Evolutionary conservation across 1,140 invertebrate species (phyloP), one percentile per base, ranked within the genome.

Genomic region (Trinorchestia longiramus): DNA sequence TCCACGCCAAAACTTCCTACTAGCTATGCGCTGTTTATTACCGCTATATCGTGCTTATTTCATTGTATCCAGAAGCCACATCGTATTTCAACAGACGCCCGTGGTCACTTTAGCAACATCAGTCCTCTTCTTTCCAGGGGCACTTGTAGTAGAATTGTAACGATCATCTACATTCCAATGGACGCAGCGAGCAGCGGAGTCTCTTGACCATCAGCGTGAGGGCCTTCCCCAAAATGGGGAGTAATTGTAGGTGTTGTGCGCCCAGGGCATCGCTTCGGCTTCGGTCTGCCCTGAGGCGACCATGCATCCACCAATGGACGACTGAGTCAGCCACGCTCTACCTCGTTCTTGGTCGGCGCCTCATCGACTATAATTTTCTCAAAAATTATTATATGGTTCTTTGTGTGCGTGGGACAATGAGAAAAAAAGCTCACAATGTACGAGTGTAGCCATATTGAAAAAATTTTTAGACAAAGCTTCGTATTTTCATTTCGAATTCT

Each of bases 321-420:
- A 43, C 90, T 42, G 8, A 4, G 4, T 4, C 43, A 4, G 40
- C 8, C 92, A 43, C 43, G 92, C 43, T 42, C 92, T 8, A 40
- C 44, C 44, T 40, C 44, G 44, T 43, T 4, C 43, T 94, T 94
- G 92, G 92, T n/a, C 43, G 28, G 88, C 19, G 6, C 41, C 8
- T 94, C 92, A 44, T 94, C 40, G 43, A 43, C 43, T 94, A 40
- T 94, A 94, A 94, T 94, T 94, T 94, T 45, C 43, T 91, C 6
- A 44, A 45, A 94, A 94, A 94, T 94, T 94, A 94, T 94, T 94
- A 94, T 40, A 45, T 94, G 92, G 92, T 47, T 94, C 92, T 94
- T 94, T 42, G 92, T 94, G 41, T 47, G 92, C 43, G 41, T 36
- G 36, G 43, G 92, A 45, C 41, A 94, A 94, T 43, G 43, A 45